Percentiles rank a stretch among this genome's conserved stretches.
These are phyloP conservation scores for Acromyrmex echinatior DNA, from an alignment of 1,140 invertebrate genomes.

Conservation along the genomic window DNA sequence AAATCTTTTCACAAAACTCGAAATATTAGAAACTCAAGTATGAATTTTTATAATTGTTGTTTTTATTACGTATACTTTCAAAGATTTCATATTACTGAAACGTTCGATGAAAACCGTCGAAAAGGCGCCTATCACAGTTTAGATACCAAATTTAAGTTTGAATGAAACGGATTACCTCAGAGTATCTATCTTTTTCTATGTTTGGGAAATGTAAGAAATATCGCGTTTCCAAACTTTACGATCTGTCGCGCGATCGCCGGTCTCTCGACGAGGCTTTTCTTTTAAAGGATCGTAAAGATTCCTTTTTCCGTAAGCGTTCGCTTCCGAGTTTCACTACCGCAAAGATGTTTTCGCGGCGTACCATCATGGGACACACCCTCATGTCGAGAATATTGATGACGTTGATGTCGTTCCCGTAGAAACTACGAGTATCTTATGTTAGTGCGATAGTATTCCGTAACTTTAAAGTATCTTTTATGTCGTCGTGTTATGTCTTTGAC, in stretches of 20 bases:
- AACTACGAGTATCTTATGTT: not conserved
- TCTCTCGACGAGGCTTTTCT: conserved; percentile 26
- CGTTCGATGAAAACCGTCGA: not conserved
- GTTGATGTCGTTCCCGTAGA: conserved; percentile 25
- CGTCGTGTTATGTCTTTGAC: not conserved
- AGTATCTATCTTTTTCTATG: not conserved
- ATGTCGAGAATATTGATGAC: conserved; percentile 64
- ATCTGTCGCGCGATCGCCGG: conserved; percentile 30
- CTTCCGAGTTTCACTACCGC: conserved; percentile 19
- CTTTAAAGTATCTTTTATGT: not conserved
- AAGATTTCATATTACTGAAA: not conserved
- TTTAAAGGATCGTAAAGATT: conserved; percentile 63
- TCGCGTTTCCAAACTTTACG: conserved; percentile 65
- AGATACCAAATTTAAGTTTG: not conserved
- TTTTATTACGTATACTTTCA: not conserved
- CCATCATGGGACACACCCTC: conserved; percentile 32
- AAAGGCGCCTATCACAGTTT: not conserved
- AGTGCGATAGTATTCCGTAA: conserved; percentile 10
- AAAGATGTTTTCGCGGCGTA: conserved; percentile 44
- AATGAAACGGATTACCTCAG: not conserved
- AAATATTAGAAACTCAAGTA: not conserved
- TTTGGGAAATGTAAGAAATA: not conserved
- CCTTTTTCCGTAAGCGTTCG: conserved; percentile 42
- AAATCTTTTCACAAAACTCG: not conserved
- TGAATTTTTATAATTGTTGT: not conserved